Base-by-base conservation (phyloP, 1,140 invertebrate species). In the Helicoverpa armigera region DNA sequence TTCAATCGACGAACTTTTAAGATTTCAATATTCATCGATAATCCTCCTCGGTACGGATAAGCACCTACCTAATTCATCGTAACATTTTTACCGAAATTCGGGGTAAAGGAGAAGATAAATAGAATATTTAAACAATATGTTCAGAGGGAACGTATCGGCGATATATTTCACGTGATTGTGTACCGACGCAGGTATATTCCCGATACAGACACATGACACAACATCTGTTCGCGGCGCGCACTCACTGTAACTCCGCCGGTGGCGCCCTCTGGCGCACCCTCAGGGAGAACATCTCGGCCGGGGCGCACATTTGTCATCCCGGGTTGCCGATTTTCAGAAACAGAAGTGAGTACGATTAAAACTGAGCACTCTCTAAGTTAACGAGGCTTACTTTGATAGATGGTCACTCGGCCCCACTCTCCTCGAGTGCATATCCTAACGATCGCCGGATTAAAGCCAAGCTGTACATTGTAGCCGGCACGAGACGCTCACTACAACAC, bases 381-480 rank as follows among this genome's bases (percentile, higher is more conserved):
- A 79, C 77, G 77, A 79, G 65, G 77, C 77, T 79, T 79, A 79
- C 77, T 79, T 70, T 79, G 77, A 79, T 70, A 79, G 77, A 79
- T 79, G 77, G 77, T 70, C 77, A 69, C 77, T 79, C 65, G 65
- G 63, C 61, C 76, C 75, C 77, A 11, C 77, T 74, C 53, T 16
- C 18, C 31, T 53, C n/a, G 65, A 77, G 75, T 54, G 75, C 75
- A 77, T 77, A 77, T 54, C 75, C 60, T 67, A 67, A 77, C 75
- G 75, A 77, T 54, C 61, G 61, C 67, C 50, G 75, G 60, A 67
- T 67, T 67, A 67, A 54, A 65, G 61, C 51, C 50, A 65, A 67
- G 51, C 60, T 67, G 61, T 67, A 18, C 75, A 77, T 77, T 77
- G 75, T 77, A 54, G 75, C 75, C 61, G 67, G 67, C 67, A 54